Evolutionary conservation across 2,113 vertebrate species (phyloP), one percentile per base, ranked within the genome.

Genomic region (Egretta garzetta): DNA sequence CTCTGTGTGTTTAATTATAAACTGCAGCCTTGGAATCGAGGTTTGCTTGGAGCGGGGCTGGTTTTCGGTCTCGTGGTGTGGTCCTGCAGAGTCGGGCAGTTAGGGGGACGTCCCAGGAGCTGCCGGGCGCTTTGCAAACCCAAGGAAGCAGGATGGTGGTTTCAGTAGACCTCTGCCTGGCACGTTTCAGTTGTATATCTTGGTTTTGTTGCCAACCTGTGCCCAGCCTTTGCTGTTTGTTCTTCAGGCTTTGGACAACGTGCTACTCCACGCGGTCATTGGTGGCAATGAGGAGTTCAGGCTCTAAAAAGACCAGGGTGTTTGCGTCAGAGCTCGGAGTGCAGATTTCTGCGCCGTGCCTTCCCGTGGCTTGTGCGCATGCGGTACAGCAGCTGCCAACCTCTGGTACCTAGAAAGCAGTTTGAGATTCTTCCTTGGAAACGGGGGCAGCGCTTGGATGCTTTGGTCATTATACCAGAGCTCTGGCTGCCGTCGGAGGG

Each of bases 11-110:
- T 55, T 3, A n/a, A 20, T 18, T 41, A 4, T 19, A 68, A 68
- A 6, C 59, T 37, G 62, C 30, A 47, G 52, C 71, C 75, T 86
- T 67, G 86, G n/a, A 63, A 8, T 12, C 22, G 3, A 47, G 49
- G 49, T 17, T n/a, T 0, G 1, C 60, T 45, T 39, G 41, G 30
- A 33, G 30, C 8, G 0, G 50, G 23, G 28, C 86, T 49, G 14
- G 21, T 41, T 23, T 41, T 33, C 18, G 33, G 0, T 27, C 26
- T 37, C 0, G 6, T 20, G 28, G 8, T 21, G 30, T 4, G 1
- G 32, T 23, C 5, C 39, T 8, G 53, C 30, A 9, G 50, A 13
- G 23, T 19, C 1, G 7, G 8, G 50, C 45, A 8, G 33, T 32
- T 26, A 13, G 0, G 23, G 55, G 58, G n/a, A 9, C n/a, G 33